Evolutionary conservation across 2,888 invertebrate genomes (phyloP).

Genomic region (Horisme vitalbata): DNA sequence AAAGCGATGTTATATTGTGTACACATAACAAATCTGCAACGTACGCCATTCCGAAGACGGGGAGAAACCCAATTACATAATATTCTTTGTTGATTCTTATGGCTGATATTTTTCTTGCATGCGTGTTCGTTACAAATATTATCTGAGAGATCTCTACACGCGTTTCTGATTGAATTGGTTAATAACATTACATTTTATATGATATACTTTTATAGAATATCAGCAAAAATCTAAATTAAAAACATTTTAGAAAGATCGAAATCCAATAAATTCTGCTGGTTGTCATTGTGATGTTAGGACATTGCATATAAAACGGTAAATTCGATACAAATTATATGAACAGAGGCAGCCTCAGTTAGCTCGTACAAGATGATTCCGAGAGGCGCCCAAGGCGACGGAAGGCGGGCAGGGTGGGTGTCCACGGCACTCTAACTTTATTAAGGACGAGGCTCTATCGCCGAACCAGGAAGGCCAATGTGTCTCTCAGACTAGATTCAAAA

Average conservation of each 20-base stretch:
- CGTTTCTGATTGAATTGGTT: background rate
- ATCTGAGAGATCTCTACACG: slow-evolving; percentile 1
- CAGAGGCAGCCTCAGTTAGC: slow-evolving; percentile 56
- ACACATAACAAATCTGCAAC: slow-evolving; percentile 56
- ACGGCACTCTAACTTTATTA: slow-evolving; percentile 77
- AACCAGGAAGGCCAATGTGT: slow-evolving; percentile 58
- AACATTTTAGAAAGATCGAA: no score
- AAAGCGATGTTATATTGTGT: slow-evolving; percentile 54
- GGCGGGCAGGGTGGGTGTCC: slow-evolving; percentile 52
- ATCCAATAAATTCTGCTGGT: no score
- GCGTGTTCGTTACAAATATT: slow-evolving; percentile 14
- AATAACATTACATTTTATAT: background rate
- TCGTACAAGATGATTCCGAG: slow-evolving; percentile 58
- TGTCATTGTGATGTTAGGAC: slow-evolving; percentile 41
- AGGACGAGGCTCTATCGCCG: slow-evolving; percentile 64
- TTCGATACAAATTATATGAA: slow-evolving; percentile 47
- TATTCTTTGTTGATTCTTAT: slow-evolving; percentile 40
- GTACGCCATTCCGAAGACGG: slow-evolving; percentile 41
- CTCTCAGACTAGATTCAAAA: no score
- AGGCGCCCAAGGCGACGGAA: slow-evolving; percentile 53
- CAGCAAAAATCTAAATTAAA: no score
- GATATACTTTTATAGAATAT: no score
- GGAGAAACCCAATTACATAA: slow-evolving; percentile 51
- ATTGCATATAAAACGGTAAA: slow-evolving; percentile 49
- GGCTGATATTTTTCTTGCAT: slow-evolving; percentile 25